phyloP scores from a whole-genome alignment of 2,113 vertebrate genomes.

The Eurypyga helias region DNA sequence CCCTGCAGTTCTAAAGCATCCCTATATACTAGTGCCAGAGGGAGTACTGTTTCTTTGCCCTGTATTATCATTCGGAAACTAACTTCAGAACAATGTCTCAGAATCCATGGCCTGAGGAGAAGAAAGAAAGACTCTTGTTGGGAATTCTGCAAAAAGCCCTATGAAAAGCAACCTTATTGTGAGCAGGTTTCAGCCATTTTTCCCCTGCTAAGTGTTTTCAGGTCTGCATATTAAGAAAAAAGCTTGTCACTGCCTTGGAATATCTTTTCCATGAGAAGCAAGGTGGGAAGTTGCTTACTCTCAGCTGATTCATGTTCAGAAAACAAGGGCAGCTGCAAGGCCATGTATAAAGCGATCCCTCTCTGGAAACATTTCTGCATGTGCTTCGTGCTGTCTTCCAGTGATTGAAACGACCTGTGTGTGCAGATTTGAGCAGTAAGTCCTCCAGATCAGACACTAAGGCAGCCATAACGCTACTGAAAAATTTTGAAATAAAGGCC shows the following conservation, averaged over 20 bases:
- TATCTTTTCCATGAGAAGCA: background rate
- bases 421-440: background rate
- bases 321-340: background rate
- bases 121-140: background rate
- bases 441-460: background rate
- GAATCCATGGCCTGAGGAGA: background rate
- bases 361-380: rapidly evolving
- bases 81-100: background rate
- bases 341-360: background rate
- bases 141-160: background rate
- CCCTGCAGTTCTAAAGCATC: background rate
- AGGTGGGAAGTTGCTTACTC: background rate
- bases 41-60: background rate
- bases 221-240: background rate
- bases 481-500: background rate
- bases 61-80: background rate
- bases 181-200: background rate
- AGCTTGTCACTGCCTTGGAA: background rate
- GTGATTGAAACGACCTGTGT: background rate
- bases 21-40: background rate
- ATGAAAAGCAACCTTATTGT: background rate
- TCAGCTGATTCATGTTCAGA: background rate
- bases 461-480: background rate
- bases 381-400: background rate
- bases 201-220: background rate